Evolutionary conservation across 2,797 vertebrate genomes (phyloP).

Genomic region (Glossophaga mutica): DNA sequence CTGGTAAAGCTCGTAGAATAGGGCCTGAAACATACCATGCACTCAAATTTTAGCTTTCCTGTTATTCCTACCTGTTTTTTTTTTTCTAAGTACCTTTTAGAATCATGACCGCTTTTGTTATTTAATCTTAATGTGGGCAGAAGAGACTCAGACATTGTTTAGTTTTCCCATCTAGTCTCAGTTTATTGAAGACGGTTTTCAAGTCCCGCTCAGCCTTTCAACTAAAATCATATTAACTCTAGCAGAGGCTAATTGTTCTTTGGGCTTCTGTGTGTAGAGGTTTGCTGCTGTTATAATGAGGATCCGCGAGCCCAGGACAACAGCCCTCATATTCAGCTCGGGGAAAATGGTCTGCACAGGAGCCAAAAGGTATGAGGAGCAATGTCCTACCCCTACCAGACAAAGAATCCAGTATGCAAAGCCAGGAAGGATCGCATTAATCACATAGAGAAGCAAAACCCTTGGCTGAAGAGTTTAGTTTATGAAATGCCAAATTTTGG

Average conservation of each 20-base stretch:
- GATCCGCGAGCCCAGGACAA: slow-evolving; percentile 95
- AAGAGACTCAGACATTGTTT: not conserved
- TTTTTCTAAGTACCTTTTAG: not conserved
- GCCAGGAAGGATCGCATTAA: not conserved
- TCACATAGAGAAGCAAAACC: not conserved
- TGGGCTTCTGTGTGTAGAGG: slow-evolving; percentile 83
- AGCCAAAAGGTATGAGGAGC: slow-evolving; percentile 90
- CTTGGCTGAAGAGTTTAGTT: not conserved
- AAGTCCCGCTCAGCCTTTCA: not conserved
- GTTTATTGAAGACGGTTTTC: not conserved
- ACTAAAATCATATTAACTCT: not conserved
- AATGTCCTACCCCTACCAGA: not conserved
- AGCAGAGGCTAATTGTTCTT: not conserved
- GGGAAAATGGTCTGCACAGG: slow-evolving; percentile 99
- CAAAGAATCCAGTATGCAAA: not conserved
- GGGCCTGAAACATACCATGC: not conserved
- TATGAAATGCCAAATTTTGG: not conserved
- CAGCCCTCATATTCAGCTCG: slow-evolving; percentile 96
- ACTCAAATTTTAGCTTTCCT: not conserved
- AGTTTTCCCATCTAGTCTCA: not conserved
- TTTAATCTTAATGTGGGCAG: not conserved
- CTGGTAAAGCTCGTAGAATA: not conserved
- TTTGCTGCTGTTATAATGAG: slow-evolving; percentile 98
- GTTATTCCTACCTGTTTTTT: not conserved
- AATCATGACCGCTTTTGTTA: not conserved